Percentiles rank a stretch among this genome's conserved stretches.
These are phyloP conservation scores for Pholis gunnellus DNA, from an alignment of 2,113 vertebrate species.

Conservation along the genomic window DNA sequence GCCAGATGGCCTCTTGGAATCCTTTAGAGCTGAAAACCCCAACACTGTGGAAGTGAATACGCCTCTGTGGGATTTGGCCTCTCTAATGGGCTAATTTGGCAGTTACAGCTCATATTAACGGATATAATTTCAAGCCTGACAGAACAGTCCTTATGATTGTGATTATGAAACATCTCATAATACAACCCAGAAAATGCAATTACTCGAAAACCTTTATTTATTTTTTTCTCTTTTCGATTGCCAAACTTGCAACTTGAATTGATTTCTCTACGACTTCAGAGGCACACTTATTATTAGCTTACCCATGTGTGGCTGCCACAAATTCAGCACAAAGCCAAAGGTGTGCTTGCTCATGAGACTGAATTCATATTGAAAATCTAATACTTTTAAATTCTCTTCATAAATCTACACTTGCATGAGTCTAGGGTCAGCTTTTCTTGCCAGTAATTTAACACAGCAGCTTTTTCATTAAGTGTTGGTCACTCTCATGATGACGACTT, in stretches of 20 bases:
- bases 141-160: constrained; percentile 36
- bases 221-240: constrained; percentile 9
- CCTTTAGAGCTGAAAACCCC: constrained; percentile 58
- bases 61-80: constrained; percentile 35
- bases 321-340: constrained; percentile 20
- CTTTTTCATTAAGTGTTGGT: not conserved
- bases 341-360: constrained; percentile 10
- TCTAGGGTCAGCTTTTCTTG: not conserved
- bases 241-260: constrained; percentile 30
- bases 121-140: constrained; percentile 60
- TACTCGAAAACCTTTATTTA: constrained; percentile 39
- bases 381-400: constrained; percentile 1
- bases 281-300: constrained; percentile 35
- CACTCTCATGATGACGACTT: not conserved
- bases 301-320: constrained; percentile 32
- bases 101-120: constrained; percentile 55
- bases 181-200: constrained; percentile 52
- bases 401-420: not conserved
- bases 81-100: constrained; percentile 62
- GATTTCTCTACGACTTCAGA: constrained; percentile 37
- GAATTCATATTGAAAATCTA: constrained; percentile 15
- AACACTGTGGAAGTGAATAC: constrained; percentile 35
- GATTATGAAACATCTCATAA: constrained; percentile 56
- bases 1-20: constrained; percentile 93
- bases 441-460: not conserved